phyloP scores from a whole-genome alignment of 2,797 vertebrate species.

The Falco novaeseelandiae region DNA sequence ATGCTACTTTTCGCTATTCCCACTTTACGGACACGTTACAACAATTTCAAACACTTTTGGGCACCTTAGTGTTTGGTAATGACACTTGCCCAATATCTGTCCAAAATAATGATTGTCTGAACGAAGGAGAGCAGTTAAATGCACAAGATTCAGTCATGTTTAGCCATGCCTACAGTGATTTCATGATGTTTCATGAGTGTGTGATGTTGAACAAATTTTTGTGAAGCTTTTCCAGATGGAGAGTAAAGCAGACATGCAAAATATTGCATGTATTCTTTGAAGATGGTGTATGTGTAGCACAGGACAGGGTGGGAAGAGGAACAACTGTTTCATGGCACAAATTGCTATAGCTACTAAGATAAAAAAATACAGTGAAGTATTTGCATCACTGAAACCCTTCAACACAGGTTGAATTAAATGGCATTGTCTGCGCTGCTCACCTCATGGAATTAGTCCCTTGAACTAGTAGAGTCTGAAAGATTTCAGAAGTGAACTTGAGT shows the following conservation, averaged over 20 bases:
- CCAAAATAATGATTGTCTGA: not conserved
- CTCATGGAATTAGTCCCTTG: not conserved
- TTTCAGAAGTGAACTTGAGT: not conserved
- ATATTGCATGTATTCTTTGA: not conserved
- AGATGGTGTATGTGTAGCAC: not conserved
- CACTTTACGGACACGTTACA: not conserved
- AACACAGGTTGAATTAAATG: not conserved
- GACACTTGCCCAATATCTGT: not conserved
- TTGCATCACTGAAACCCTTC: not conserved
- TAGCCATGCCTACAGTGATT: not conserved
- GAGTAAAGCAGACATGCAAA: not conserved
- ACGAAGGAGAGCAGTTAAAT: not conserved
- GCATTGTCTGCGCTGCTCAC: not conserved
- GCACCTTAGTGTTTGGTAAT: not conserved
- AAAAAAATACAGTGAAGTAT: not conserved
- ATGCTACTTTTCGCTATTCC: not conserved
- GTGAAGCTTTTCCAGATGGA: not conserved
- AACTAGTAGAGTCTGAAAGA: not conserved
- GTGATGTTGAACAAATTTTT: not conserved
- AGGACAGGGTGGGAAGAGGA: not conserved
- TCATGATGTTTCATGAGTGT: not conserved
- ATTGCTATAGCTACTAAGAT: slow-evolving; percentile 6
- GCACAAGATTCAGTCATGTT: not conserved
- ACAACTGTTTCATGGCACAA: not conserved
- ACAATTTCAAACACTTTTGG: not conserved